These are phyloP conservation scores for Zaprionus tsacasi DNA, from an alignment of 1,140 invertebrate species.

Conservation along the genomic window DNA sequence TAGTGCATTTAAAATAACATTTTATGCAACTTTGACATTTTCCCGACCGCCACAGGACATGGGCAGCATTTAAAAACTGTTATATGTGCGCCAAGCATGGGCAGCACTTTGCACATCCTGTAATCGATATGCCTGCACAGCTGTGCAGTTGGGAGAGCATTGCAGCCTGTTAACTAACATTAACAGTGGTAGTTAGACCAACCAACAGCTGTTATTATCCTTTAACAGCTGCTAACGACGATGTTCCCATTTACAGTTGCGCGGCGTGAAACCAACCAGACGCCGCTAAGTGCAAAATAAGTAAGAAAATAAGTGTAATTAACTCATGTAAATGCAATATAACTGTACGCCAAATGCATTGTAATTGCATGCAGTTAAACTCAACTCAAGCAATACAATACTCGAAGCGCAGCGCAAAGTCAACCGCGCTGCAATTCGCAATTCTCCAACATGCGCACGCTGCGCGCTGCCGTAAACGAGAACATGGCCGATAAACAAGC, in stretches of 20 bases:
- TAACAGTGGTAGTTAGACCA: slow-evolving; percentile 17
- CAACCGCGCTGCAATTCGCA: background rate
- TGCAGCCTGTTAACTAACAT: slow-evolving; percentile 25
- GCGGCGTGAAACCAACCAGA: background rate
- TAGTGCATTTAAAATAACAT: background rate
- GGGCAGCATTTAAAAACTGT: slow-evolving; percentile 24
- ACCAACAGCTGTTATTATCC: slow-evolving; percentile 31
- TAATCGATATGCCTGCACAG: background rate
- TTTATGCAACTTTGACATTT: background rate
- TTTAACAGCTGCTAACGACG: slow-evolving; percentile 38
- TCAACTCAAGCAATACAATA: background rate
- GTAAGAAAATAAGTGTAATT: background rate
- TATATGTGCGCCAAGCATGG: slow-evolving; percentile 32
- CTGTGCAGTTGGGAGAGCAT: slow-evolving; percentile 10
- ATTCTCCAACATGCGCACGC: slow-evolving; percentile 5
- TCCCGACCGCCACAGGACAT: background rate
- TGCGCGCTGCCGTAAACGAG: slow-evolving; percentile 30
- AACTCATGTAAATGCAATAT: background rate
- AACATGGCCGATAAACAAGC: slow-evolving; percentile 47
- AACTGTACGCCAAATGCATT: slow-evolving; percentile 5
- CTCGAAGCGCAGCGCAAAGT: background rate
- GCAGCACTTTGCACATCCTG: slow-evolving; percentile 28
- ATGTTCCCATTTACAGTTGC: slow-evolving; percentile 9
- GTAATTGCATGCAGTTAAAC: background rate
- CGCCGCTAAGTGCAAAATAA: background rate